Percentiles rank a stretch among this genome's conserved stretches.
These are phyloP conservation scores for Echiichthys vipera DNA, from an alignment of 2,797 vertebrate genomes.

Conservation along the genomic window DNA sequence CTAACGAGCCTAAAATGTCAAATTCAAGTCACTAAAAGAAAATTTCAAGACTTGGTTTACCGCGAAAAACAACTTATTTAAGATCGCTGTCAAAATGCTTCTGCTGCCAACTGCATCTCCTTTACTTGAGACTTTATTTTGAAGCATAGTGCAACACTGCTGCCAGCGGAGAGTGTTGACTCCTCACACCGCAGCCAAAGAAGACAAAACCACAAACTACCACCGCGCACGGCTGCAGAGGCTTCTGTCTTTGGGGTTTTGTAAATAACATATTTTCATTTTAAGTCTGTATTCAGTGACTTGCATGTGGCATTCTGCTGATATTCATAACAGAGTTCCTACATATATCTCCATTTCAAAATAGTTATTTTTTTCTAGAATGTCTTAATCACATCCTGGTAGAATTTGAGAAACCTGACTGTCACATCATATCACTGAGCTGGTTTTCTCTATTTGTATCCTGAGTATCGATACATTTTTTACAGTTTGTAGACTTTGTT, in stretches of 20 bases:
- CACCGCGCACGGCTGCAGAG: background rate
- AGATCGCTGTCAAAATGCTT: background rate
- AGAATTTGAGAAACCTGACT: background rate
- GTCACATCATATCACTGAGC: background rate
- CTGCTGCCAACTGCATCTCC: background rate
- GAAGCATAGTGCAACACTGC: constrained; percentile 10
- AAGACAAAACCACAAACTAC: background rate
- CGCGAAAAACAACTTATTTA: background rate
- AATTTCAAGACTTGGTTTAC: background rate
- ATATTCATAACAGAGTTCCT: background rate
- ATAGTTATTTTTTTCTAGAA: background rate
- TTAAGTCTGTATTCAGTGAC: background rate
- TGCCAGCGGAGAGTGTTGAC: constrained; percentile 8
- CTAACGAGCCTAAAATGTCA: background rate
- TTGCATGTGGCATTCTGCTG: background rate
- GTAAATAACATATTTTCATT: background rate
- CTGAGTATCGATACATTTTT: background rate
- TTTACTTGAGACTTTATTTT: background rate
- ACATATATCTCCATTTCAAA: background rate
- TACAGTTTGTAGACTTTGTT: background rate
- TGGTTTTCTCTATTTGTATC: too few relatives aligned
- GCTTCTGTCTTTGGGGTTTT: background rate
- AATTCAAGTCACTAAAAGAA: background rate
- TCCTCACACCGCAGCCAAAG: constrained; percentile 4
- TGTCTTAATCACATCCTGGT: background rate